These are phyloP conservation scores for Tenthredo notha DNA, from an alignment of 2,888 invertebrate genomes.

Conservation along the genomic window DNA sequence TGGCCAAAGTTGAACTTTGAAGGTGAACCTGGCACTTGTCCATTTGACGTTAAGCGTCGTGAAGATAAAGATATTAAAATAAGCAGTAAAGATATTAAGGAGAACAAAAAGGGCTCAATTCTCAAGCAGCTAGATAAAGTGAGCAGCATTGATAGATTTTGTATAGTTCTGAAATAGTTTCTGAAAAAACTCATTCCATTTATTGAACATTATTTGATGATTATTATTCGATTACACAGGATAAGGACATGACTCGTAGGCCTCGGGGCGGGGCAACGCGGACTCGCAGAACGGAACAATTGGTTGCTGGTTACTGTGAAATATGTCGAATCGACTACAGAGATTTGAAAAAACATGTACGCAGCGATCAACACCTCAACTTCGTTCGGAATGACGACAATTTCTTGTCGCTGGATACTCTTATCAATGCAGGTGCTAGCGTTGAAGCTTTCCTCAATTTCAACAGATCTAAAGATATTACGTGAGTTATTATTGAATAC, in stretches of 20 bases:
- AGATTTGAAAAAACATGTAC: slow-evolving; percentile 85
- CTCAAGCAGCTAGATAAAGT: slow-evolving; percentile 71
- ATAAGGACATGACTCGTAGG: slow-evolving; percentile 78
- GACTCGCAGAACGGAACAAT: slow-evolving; percentile 75
- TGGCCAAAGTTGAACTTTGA: slow-evolving; percentile 82
- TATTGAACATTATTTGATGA: slow-evolving; percentile 8
- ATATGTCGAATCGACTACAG: slow-evolving; percentile 89
- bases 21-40: slow-evolving; percentile 77
- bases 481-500: slow-evolving; percentile 63
- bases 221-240: slow-evolving; percentile 61
- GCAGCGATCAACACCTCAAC: slow-evolving; percentile 87
- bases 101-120: slow-evolving; percentile 69
- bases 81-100: slow-evolving; percentile 68
- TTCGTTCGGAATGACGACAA: slow-evolving; percentile 88
- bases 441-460: slow-evolving; percentile 85
- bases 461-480: slow-evolving; percentile 78
- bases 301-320: slow-evolving; percentile 86
- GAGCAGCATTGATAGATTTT: neutral
- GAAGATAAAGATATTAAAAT: slow-evolving; percentile 64
- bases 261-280: slow-evolving; percentile 75
- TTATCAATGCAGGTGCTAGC: slow-evolving; percentile 85
- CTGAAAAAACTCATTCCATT: neutral
- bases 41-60: slow-evolving; percentile 72
- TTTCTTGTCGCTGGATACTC: slow-evolving; percentile 87
- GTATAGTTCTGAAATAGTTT: neutral